A percentile compares a stretch with the other conserved stretches of the same genome.
Conservation (phyloP, 1,140 invertebrate species). For the Drosophila rhopaloa region DNA sequence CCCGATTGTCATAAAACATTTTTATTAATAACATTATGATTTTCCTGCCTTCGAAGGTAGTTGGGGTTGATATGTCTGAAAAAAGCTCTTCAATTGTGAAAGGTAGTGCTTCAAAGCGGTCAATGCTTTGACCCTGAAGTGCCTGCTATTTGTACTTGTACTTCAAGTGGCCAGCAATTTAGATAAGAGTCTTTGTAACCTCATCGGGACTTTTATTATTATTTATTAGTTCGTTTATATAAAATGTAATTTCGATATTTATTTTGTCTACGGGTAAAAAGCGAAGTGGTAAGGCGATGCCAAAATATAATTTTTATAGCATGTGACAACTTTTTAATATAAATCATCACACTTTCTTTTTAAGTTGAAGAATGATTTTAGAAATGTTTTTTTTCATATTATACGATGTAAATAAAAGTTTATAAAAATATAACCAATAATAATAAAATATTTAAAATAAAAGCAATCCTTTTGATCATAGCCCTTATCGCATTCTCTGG, state of each 20-base stretch:
- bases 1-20: slow-evolving; percentile 72
- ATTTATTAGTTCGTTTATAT: neutral
- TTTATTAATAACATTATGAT: slow-evolving; percentile 82
- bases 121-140: slow-evolving; percentile 15
- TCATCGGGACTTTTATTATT: neutral
- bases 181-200: slow-evolving; percentile 16
- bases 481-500: too few relatives aligned
- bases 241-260: neutral
- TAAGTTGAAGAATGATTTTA: too few relatives aligned
- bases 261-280: too few relatives aligned
- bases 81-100: neutral
- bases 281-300: too few relatives aligned
- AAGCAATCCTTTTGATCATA: too few relatives aligned
- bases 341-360: too few relatives aligned
- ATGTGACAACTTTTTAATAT: too few relatives aligned
- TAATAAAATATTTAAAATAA: too few relatives aligned
- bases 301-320: too few relatives aligned
- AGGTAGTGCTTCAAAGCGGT: slow-evolving; percentile 26
- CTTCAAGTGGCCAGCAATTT: slow-evolving; percentile 16
- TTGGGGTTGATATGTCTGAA: slow-evolving; percentile 1
- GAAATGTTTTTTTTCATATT: too few relatives aligned
- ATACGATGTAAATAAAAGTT: too few relatives aligned
- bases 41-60: slow-evolving; percentile 20
- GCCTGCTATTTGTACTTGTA: neutral
- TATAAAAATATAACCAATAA: too few relatives aligned